Percentiles rank a stretch among this genome's conserved stretches.
Conservation (phyloP, 2,797 vertebrate genomes). For the Psittacula derbiana region DNA sequence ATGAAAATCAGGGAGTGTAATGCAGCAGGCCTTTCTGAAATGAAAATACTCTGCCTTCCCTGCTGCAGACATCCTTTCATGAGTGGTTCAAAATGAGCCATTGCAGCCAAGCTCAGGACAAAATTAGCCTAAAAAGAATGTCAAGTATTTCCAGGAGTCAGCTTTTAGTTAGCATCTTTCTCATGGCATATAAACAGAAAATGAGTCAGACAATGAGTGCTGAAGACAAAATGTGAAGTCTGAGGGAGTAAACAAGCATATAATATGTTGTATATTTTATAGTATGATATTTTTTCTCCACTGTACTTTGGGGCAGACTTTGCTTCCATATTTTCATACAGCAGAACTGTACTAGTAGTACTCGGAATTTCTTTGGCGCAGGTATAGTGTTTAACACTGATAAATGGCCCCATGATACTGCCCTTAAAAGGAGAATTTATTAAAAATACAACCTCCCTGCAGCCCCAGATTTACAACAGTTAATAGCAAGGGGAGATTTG, state of each 20-base stretch:
- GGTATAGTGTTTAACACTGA: neutral
- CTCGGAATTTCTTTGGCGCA: neutral
- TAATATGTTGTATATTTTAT: neutral
- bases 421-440: neutral
- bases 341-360: neutral
- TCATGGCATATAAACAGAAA: neutral
- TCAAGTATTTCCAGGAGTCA: conserved; percentile 56
- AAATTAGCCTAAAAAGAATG: conserved; percentile 61
- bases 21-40: conserved; percentile 15
- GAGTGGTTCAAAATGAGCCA: conserved; percentile 1
- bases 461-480: neutral
- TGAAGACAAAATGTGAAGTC: neutral
- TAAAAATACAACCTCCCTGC: neutral
- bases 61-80: conserved; percentile 32
- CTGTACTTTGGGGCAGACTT: neutral
- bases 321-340: neutral
- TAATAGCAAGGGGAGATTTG: neutral
- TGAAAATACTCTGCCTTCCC: conserved; percentile 15
- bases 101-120: conserved; percentile 25
- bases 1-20: conserved; percentile 15
- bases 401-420: neutral
- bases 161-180: conserved; percentile 45
- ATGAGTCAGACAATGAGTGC: neutral
- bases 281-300: neutral
- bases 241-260: neutral